Percentiles rank a stretch among this genome's conserved stretches.
Conservation (phyloP, 2,797 vertebrate species). For the Monodelphis domestica region DNA sequence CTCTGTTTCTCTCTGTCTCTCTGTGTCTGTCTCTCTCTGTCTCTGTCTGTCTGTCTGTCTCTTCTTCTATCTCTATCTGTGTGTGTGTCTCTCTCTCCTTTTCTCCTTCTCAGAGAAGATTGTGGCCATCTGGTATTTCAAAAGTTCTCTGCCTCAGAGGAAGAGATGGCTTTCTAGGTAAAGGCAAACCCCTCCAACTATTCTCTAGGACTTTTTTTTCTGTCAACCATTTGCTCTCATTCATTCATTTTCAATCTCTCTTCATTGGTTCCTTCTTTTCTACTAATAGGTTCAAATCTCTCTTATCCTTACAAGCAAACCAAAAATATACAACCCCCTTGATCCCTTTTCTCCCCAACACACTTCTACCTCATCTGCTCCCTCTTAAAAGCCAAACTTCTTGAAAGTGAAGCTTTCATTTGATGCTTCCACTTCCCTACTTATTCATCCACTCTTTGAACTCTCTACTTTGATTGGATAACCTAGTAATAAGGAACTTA, state of each 20-base stretch:
- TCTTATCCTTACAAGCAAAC: not conserved
- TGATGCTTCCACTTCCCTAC: not conserved
- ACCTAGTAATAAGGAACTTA: not conserved
- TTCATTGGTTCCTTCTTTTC: not conserved
- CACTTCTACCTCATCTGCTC: not conserved
- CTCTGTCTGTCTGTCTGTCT: too few relatives aligned
- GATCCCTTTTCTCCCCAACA: not conserved
- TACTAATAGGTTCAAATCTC: not conserved
- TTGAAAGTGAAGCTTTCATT: not conserved
- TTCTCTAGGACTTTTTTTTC: not conserved
- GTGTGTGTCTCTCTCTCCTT: not conserved
- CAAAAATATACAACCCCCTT: too few relatives aligned
- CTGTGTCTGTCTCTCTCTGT: too few relatives aligned
- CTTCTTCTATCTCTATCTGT: not conserved
- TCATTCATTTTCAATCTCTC: not conserved
- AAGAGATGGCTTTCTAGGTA: not conserved
- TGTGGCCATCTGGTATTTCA: not conserved
- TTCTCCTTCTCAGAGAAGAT: not conserved
- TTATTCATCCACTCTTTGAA: not conserved
- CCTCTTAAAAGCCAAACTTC: not conserved
- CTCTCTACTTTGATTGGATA: not conserved
- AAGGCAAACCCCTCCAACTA: not conserved
- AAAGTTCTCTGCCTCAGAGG: not conserved
- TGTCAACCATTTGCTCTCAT: not conserved
- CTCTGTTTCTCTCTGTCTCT: too few relatives aligned